Conservation (phyloP, 23 tunicate genomes). For the Trididemnum miniatum region DNA sequence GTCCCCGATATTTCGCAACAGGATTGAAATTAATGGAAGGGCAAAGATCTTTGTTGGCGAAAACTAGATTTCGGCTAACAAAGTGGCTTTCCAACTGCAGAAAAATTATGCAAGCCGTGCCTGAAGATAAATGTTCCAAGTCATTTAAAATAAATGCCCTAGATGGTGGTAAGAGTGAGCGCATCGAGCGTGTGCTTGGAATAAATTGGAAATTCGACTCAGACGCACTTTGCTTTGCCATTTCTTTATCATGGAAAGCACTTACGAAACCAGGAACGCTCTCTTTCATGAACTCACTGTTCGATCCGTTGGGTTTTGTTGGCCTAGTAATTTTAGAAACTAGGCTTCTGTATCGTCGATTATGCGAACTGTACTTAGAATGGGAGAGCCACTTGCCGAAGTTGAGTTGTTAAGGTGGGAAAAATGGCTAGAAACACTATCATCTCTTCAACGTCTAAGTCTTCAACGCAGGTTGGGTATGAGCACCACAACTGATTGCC, state of each 20-base stretch:
- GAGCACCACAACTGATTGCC: background rate
- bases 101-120: background rate
- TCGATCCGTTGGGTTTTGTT: conserved; percentile 13
- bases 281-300: conserved; percentile 3
- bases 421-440: background rate
- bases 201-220: conserved; percentile 10
- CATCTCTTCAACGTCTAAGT: background rate
- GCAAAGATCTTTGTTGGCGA: background rate
- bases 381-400: conserved; percentile 1
- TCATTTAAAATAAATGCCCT: background rate
- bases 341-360: background rate
- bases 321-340: conserved; percentile 2
- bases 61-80: background rate
- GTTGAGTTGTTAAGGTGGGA: background rate
- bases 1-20: background rate
- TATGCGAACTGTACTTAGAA: background rate
- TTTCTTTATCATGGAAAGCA: background rate
- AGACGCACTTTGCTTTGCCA: conserved; percentile 3
- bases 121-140: background rate
- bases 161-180: background rate
- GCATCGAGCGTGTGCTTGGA: conserved; percentile 44
- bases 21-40: background rate
- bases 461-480: background rate
- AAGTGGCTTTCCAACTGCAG: conserved; percentile 9
- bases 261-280: conserved; percentile 23